Conservation (phyloP, 1,140 invertebrate species). For the Glossosoma conforme region DNA sequence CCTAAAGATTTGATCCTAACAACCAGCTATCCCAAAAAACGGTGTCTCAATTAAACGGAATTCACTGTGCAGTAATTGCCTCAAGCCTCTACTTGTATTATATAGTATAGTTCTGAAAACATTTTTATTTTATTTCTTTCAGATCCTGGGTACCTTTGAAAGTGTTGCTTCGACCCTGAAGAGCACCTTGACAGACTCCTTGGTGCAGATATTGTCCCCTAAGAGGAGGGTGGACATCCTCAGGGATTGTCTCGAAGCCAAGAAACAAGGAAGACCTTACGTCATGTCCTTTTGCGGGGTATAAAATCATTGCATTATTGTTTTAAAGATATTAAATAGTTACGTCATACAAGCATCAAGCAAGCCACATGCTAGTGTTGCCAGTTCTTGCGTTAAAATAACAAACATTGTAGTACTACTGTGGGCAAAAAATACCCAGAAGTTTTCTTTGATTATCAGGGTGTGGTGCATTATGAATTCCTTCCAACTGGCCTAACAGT, state of each 20-base stretch:
- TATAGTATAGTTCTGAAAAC: neutral
- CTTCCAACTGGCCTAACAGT: too few species aligned
- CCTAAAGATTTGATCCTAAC: too few species aligned
- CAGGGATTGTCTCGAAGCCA: constrained; percentile 89
- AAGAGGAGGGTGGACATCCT: constrained; percentile 94
- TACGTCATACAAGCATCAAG: too few species aligned
- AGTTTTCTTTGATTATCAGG: too few species aligned
- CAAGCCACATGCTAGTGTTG: too few species aligned
- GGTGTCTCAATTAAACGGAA: too few species aligned
- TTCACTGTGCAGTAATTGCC: too few species aligned
- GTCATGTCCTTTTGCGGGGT: constrained; percentile 98
- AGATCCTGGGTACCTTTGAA: constrained; percentile 85
- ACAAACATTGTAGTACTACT: too few species aligned
- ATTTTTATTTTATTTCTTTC: constrained; percentile 7
- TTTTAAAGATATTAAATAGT: neutral
- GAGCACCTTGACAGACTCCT: constrained; percentile 70
- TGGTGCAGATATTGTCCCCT: constrained; percentile 91
- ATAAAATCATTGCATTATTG: constrained; percentile 23
- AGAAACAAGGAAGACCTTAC: constrained; percentile 78
- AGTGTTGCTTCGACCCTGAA: constrained; percentile 82
- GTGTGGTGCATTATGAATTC: too few species aligned
- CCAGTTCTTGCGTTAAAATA: too few species aligned
- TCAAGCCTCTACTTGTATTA: neutral
- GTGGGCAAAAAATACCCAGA: too few species aligned
- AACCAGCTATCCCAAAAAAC: too few species aligned